Evolutionary conservation across 2,888 invertebrate genomes (phyloP), one percentile per base, ranked within the genome.

Genomic region (Cosmia trapezina): DNA sequence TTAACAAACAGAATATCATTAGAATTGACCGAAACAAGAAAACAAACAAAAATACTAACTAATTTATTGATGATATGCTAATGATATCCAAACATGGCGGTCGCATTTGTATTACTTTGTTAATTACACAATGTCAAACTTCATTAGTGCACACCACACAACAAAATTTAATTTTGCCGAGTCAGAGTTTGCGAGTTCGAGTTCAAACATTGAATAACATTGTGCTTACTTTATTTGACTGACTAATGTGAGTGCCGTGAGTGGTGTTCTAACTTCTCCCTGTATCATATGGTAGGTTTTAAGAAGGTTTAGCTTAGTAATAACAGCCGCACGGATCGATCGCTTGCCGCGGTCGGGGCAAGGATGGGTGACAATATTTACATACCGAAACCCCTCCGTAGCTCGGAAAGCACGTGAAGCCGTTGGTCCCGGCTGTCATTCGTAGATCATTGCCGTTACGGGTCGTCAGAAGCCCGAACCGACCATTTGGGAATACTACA

Each of bases 61-160:
- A 70, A 64, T 66, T 72, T 59, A 69, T 56, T 63, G 33, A 69
- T 63, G 74, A 73, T 28, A 28, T 28, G 28, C 28, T 87, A 86
- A 88, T 86, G 77, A 86, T 86, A 80, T 83, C 69, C 82, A 86
- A 86, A 88, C 77, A 86, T 56, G 54, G 73, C 64, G 62, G 68
- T 61, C 62, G 70, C 41, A 73, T 75, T 73, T 54, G 51, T 73
- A 62, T 71, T 80, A 76, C 70, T 76, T 80, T 76, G 75, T 76
- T 81, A 78, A 83, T 78, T 78, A 78, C 49, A 76, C 76, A 73
- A 77, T 79, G 73, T 80, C 72, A 72, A 86, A 83, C 81, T 86
- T 78, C 67, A 74, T 81, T 83, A 77, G 68, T 73, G 82, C 75
- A 71, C 41, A 76, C 71, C 41, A 76, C 71, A 77, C 68, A 81